phyloP scores from a whole-genome alignment of 2,888 invertebrate genomes.

The Agrotis puta region DNA sequence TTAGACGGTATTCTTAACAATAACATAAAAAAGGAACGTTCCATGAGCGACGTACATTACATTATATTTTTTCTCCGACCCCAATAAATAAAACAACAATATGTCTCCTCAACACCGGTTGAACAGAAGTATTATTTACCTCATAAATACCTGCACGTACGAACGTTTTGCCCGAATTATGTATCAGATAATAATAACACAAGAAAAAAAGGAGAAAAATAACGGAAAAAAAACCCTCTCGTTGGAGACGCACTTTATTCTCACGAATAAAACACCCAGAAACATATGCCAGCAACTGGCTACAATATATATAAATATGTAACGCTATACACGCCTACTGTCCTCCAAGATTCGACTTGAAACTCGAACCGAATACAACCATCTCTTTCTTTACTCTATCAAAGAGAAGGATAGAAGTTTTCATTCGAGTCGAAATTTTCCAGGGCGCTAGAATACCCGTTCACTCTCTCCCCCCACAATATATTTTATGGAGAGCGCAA shows the following conservation, averaged over 20 bases:
- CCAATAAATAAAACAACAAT: slow-evolving; percentile 64
- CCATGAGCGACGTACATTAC: slow-evolving; percentile 30
- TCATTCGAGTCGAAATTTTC: slow-evolving; percentile 53
- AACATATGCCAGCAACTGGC: slow-evolving; percentile 86
- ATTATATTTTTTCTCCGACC: slow-evolving; percentile 45
- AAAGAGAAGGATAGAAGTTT: slow-evolving; percentile 56
- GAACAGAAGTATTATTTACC: slow-evolving; percentile 65
- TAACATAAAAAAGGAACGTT: slow-evolving; percentile 37
- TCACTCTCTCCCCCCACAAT: slow-evolving; percentile 76
- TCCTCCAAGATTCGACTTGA: slow-evolving; percentile 13
- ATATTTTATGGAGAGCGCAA: slow-evolving; percentile 90
- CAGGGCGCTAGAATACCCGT: slow-evolving; percentile 55
- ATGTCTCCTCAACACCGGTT: slow-evolving; percentile 58
- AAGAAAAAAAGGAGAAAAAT: slow-evolving; percentile 69
- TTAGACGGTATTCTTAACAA: slow-evolving; percentile 7
- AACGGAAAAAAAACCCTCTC: slow-evolving; percentile 62
- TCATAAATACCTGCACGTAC: slow-evolving; percentile 69
- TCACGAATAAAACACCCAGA: slow-evolving; percentile 85
- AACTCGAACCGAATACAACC: neutral
- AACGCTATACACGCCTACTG: slow-evolving; percentile 69
- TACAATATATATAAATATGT: slow-evolving; percentile 84
- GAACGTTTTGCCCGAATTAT: slow-evolving; percentile 65
- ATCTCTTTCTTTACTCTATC: slow-evolving; percentile 53
- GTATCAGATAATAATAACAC: slow-evolving; percentile 70
- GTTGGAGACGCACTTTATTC: slow-evolving; percentile 82